These are phyloP conservation scores for Lepidochrysops patricia DNA, from an alignment of 2,888 invertebrate species.

Conservation along the genomic window DNA sequence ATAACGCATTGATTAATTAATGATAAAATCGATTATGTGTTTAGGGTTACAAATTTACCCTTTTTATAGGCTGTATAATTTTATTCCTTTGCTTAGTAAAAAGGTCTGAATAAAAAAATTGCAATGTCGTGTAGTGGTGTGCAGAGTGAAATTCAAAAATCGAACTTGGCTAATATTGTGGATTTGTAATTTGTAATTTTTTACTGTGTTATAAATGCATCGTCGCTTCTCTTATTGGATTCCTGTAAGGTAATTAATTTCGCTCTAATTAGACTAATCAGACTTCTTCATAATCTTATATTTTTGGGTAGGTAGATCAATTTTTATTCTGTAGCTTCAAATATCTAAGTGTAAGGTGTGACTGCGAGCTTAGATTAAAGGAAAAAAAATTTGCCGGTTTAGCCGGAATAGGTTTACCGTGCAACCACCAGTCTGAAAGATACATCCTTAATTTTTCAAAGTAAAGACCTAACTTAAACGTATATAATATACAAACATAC, in stretches of 20 bases:
- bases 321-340: neutral
- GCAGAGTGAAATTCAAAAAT: conserved; percentile 18
- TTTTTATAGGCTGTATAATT: neutral
- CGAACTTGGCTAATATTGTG: conserved; percentile 10
- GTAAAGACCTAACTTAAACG: too few relatives aligned
- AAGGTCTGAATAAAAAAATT: neutral
- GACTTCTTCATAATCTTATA: neutral
- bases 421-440: too few relatives aligned
- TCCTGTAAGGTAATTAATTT: conserved; percentile 45
- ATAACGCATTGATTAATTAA: conserved; percentile 32
- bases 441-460: too few relatives aligned
- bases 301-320: too few relatives aligned
- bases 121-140: conserved; percentile 12
- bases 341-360: too few relatives aligned
- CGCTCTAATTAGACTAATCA: neutral
- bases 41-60: neutral
- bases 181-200: conserved; percentile 29
- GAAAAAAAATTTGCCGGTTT: too few relatives aligned
- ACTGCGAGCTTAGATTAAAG: too few relatives aligned
- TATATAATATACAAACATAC: too few relatives aligned
- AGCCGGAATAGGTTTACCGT: too few relatives aligned
- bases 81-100: neutral
- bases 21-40: conserved; percentile 12
- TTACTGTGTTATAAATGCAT: conserved; percentile 20
- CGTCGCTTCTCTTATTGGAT: conserved; percentile 35